Evolutionary conservation across 2,888 invertebrate species (phyloP), one percentile per base, ranked within the genome.

Genomic region (Agrypnus murinus): DNA sequence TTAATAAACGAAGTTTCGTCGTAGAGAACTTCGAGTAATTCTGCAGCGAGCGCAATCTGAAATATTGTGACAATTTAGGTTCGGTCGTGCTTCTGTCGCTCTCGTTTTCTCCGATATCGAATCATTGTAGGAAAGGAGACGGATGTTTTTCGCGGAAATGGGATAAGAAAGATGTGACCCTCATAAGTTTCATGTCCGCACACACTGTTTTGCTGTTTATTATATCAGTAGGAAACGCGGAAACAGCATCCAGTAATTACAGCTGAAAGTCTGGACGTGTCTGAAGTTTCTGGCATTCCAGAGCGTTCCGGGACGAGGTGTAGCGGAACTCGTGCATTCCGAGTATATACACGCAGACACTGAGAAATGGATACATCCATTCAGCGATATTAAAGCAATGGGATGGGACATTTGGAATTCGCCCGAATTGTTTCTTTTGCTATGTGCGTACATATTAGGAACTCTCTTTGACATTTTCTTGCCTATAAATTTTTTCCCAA

Each of bases 311-410:
- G 78, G 77, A 79, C 77, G 79, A 79, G 80, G 82, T 79, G 77
- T 74, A 77, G 65, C 76, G 77, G 77, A 78, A 79, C 78, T 80
- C 79, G 81, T 80, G 80, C 80, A 82, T 81, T 79, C 81, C 80
- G 74, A 71, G 53, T 73, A 69, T 71, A 68, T 67, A 71, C 68
- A 74, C 67, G 53, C 65, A 72, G 81, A 83, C 81, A 76, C 77
- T 77, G 82, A 83, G 83, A 82, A 82, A 83, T 82, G 81, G 83
- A 82, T 81, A 81, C 82, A 82, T 83, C 80, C 77, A 82, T 82
- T 80, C 80, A 75, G 77, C 77, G 79, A 80, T 83, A 83, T 82
- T 82, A 82, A 82, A 81, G 77, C 79, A 77, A 77, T 79, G 73
- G 77, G 77, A 77, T 77, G 79, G 78, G 81, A 81, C 81, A 80